These are phyloP conservation scores for Cerastis rubricosa DNA, from an alignment of 2,888 invertebrate species.

Conservation along the genomic window DNA sequence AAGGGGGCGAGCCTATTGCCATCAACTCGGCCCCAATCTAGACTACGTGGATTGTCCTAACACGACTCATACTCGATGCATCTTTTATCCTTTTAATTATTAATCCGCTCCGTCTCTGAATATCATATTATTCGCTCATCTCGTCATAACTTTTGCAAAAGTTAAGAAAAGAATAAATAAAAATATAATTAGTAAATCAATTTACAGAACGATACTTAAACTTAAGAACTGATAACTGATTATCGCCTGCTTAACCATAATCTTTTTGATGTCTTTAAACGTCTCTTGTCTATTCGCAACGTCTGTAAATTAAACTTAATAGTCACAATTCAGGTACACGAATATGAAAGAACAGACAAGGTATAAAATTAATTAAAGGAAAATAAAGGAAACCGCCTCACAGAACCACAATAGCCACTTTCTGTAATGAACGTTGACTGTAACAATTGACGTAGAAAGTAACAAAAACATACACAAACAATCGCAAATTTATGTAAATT, in stretches of 20 bases:
- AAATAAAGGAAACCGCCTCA: not conserved
- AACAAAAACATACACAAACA: constrained; percentile 24
- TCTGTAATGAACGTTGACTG: constrained; percentile 21
- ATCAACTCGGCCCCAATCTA: not conserved
- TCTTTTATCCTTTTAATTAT: not conserved
- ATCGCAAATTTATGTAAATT: constrained; percentile 30
- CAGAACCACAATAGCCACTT: constrained; percentile 22
- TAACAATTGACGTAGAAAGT: constrained; percentile 14
- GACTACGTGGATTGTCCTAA: not conserved
- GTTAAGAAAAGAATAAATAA: too few species aligned
- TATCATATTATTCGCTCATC: too few species aligned
- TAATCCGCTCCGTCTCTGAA: too few species aligned
- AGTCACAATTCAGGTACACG: not conserved
- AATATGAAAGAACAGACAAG: constrained; percentile 2
- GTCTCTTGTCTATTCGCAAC: not conserved
- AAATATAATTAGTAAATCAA: too few species aligned
- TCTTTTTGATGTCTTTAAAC: not conserved
- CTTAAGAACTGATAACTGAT: too few species aligned
- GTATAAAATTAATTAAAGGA: constrained; percentile 4
- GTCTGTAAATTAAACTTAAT: not conserved
- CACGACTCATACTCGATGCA: not conserved
- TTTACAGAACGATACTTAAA: too few species aligned
- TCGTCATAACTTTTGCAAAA: too few species aligned
- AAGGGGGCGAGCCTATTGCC: not conserved
- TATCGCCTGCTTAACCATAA: not conserved